Evolutionary conservation across 2,888 invertebrate genomes (phyloP).

Genomic region (Acrobasis repandana): DNA sequence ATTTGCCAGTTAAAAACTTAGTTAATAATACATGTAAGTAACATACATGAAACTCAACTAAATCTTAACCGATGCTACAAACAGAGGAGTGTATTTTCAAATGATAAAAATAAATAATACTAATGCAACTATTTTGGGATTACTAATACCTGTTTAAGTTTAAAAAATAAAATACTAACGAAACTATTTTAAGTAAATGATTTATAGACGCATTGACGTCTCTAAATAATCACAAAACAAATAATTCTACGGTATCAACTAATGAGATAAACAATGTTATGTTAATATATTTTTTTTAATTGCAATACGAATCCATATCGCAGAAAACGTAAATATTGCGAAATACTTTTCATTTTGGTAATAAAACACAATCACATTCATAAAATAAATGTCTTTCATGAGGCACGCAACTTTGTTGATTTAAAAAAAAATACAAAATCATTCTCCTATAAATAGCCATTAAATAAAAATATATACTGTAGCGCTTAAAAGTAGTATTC

Average conservation of each 20-base stretch:
- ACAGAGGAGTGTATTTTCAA: background rate
- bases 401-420: too few species aligned
- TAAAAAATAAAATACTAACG: background rate
- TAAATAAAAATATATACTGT: background rate
- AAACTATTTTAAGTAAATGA: conserved; percentile 3
- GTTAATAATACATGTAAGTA: background rate
- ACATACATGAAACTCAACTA: background rate
- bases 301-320: conserved; percentile 7
- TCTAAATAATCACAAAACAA: conserved; percentile 8
- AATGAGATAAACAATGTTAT: background rate
- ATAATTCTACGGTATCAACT: background rate
- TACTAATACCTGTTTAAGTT: background rate
- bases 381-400: background rate
- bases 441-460: background rate
- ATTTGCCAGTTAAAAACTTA: background rate
- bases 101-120: background rate
- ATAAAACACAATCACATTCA: background rate
- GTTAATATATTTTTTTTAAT: background rate
- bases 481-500: background rate
- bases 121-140: background rate
- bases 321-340: conserved; percentile 9
- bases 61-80: background rate
- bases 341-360: background rate
- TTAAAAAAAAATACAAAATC: background rate
- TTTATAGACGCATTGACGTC: conserved; percentile 15